Evolutionary conservation across 2,113 vertebrate genomes (phyloP), one percentile per base, ranked within the genome.

Genomic region (Scatophagus argus): DNA sequence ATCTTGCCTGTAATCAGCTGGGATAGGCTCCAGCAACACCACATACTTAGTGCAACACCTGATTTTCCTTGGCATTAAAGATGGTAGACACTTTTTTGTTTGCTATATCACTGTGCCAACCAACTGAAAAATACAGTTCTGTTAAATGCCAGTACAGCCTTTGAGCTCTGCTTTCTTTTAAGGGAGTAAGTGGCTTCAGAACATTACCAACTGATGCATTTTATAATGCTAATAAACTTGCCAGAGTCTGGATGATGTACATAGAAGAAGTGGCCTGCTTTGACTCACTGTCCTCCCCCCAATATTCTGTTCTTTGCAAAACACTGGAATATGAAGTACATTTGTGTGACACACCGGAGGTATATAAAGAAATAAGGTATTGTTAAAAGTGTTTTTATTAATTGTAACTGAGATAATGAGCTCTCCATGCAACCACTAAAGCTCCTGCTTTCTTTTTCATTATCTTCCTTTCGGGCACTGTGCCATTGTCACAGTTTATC

Each of bases 101-200:
- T 70, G 47, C 64, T 86, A 86, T 91, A 90, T 81, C 76, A 76
- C 51, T 4, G 49, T 31, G 54, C 83, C 75, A 84, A 82, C 87
- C 88, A 89, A 46, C 81, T 88, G 81, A 89, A 83, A 90, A 91
- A 83, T 78, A 75, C 66, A 71, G 63, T 79, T 62, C 39, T 4
- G 39, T 75, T 86, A 90, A 91, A 91, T 92, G 88, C 59, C 90
- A 92, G 36, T 23, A 70, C 68, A 83, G 82, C 88, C 83, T 81
- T 61, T 67, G 83, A 87, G 84, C 75, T 60, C 63, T 82, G 68
- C 54, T 81, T 88, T 62, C 62, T 80, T 86, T 63, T 46, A 54
- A 54, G 23, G 49, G 51, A 61, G 31, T 46, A 46, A 58, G 25
- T 32, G 6, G 61, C 59, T 71, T 65, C 19, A 66, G 59, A 84